phyloP scores from a whole-genome alignment of 35 echinoderm and acorn worm species.

The Patiria miniata region DNA sequence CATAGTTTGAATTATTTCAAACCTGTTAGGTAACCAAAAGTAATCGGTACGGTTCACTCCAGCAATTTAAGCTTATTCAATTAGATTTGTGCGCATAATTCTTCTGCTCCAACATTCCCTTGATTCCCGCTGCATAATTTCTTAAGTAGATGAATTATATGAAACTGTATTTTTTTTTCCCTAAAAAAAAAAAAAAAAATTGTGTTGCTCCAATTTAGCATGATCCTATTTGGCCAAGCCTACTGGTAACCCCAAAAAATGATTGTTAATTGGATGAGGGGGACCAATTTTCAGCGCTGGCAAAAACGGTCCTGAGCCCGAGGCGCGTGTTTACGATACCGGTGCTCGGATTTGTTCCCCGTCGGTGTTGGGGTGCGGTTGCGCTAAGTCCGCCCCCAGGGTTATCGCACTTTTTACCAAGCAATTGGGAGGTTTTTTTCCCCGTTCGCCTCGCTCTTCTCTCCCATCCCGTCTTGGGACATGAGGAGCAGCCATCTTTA shows the following conservation, averaged over 20 bases:
- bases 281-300: conserved; percentile 2
- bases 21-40: no score
- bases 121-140: no score
- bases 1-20: no score
- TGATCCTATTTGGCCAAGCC: not conserved
- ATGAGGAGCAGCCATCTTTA: not conserved
- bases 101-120: no score
- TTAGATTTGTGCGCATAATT: no score
- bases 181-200: no score
- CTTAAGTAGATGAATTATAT: no score
- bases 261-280: conserved; percentile 26
- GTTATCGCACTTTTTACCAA: not conserved
- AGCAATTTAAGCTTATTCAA: no score
- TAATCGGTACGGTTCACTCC: no score
- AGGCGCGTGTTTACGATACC: not conserved
- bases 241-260: not conserved
- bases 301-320: not conserved
- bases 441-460: not conserved
- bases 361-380: not conserved
- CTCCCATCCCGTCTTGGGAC: not conserved
- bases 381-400: not conserved
- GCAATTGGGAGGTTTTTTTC: not conserved
- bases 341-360: not conserved
- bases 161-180: no score
- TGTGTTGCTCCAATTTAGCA: no score